Evolutionary conservation across 1,140 invertebrate genomes (phyloP), one percentile per base, ranked within the genome.

Genomic region (Plutomurus gul): DNA sequence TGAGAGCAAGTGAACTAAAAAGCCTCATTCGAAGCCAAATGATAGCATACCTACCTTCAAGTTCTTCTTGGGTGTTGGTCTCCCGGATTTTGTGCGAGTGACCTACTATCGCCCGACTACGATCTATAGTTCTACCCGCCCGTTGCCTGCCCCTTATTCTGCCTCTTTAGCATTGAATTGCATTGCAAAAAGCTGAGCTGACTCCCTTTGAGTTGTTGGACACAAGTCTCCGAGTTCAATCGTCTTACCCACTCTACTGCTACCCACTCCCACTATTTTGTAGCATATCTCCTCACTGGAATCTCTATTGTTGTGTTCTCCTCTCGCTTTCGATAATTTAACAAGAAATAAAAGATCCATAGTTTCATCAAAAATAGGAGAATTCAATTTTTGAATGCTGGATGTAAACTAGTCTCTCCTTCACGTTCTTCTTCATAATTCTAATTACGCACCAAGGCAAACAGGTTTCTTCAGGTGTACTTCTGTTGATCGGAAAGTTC

Each of bases 11-110:
- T 27, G 51, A 33, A 65, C 25, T 33, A 33, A 18, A 65, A 65
- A 65, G 27, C 56, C 56, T 65, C 56, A 65, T 65, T 65, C 27
- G 56, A 65, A 65, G 56, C 56, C 27, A 65, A 33, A 16, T 30
- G 16, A 65, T n/a, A 65, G 25, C 56, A 65, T 27, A 65, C 13
- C 56, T 65, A 65, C 10, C 56, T 65, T 65, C 56, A 25, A 65
- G 56, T 65, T 65, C 56, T 65, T 65, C 25, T 65, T 65, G 56
- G 56, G 56, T 65, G 56, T 65, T 65, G 56, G 56, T 65, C 56
- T 65, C 56, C 56, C 56, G 56, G 56, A 65, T 65, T 65, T 65
- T 65, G 56, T 65, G 56, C 56, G 56, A 65, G 56, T 65, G 56
- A 65, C 56, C 56, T 65, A 65, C 56, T 65, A 65, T 65, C 56